A percentile compares a stretch with the other conserved stretches of the same genome.
Evolutionary conservation across 2,113 vertebrate species (phyloP).

Genomic region (Equus quagga): DNA sequence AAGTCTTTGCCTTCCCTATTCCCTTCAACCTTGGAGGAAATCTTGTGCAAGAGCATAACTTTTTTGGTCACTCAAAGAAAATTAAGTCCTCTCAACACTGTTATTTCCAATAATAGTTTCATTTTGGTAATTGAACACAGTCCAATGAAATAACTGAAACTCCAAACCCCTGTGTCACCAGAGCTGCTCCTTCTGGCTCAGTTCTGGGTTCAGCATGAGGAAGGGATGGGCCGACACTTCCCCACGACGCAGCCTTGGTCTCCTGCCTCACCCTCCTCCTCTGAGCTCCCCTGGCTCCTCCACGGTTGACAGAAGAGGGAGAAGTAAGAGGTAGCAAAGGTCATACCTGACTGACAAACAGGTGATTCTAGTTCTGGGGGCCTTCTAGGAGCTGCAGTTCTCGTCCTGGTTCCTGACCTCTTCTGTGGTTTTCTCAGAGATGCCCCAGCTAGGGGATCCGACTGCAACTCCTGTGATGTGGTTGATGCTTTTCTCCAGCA

Average conservation of each 20-base stretch:
- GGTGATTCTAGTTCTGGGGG: not conserved
- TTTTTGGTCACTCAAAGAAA: not conserved
- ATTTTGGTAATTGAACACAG: slow-evolving; percentile 25
- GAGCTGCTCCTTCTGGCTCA: not conserved
- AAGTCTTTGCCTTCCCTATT: not conserved
- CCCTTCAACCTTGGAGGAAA: slow-evolving; percentile 26
- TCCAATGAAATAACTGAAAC: not conserved
- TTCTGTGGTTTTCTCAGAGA: not conserved
- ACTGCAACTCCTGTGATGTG: not conserved
- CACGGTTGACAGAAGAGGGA: not conserved
- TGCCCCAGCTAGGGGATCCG: not conserved
- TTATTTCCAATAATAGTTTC: slow-evolving; percentile 49
- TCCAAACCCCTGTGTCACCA: not conserved
- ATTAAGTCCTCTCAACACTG: not conserved
- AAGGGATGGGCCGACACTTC: not conserved
- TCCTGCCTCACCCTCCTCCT: not conserved
- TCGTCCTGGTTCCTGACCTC: not conserved
- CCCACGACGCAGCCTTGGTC: not conserved
- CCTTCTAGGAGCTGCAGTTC: not conserved
- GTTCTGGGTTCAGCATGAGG: not conserved
- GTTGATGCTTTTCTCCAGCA: not conserved
- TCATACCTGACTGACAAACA: not conserved
- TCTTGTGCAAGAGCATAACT: not conserved
- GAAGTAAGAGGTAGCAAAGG: not conserved
- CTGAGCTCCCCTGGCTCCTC: not conserved